These are phyloP conservation scores for Botia almorhae DNA, from an alignment of 2,797 vertebrate genomes.

Conservation along the genomic window DNA sequence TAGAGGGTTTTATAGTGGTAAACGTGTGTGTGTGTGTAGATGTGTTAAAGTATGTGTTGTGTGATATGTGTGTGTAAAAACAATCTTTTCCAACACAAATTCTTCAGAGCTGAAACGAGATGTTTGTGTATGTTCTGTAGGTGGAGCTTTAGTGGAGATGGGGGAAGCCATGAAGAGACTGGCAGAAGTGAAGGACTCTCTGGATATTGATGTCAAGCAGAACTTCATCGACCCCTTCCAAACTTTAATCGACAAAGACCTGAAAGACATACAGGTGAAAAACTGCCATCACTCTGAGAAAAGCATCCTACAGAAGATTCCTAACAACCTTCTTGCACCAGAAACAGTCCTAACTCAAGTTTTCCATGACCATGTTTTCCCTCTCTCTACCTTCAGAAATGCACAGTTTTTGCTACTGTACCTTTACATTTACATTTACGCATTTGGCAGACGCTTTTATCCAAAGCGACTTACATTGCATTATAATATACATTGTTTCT, in stretches of 20 bases:
- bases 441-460: too few relatives aligned
- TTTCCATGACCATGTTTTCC: too few relatives aligned
- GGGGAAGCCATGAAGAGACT: conserved; percentile 93
- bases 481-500: too few relatives aligned
- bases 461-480: too few relatives aligned
- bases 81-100: not conserved
- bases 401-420: too few relatives aligned
- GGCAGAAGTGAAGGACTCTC: conserved; percentile 91
- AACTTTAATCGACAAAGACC: conserved; percentile 91
- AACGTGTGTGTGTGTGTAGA: not conserved
- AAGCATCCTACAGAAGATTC: not conserved
- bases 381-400: too few relatives aligned
- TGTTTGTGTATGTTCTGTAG: conserved; percentile 66
- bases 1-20: not conserved
- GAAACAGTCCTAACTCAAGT: too few relatives aligned
- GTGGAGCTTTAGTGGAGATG: conserved; percentile 86
- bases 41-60: too few relatives aligned
- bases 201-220: conserved; percentile 98
- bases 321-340: too few relatives aligned
- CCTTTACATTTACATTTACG: too few relatives aligned
- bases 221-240: conserved; percentile 98
- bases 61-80: not conserved
- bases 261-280: conserved; percentile 94
- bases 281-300: not conserved
- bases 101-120: not conserved